phyloP scores from a whole-genome alignment of 2,888 invertebrate species.

The Halictus quadricinctus region DNA sequence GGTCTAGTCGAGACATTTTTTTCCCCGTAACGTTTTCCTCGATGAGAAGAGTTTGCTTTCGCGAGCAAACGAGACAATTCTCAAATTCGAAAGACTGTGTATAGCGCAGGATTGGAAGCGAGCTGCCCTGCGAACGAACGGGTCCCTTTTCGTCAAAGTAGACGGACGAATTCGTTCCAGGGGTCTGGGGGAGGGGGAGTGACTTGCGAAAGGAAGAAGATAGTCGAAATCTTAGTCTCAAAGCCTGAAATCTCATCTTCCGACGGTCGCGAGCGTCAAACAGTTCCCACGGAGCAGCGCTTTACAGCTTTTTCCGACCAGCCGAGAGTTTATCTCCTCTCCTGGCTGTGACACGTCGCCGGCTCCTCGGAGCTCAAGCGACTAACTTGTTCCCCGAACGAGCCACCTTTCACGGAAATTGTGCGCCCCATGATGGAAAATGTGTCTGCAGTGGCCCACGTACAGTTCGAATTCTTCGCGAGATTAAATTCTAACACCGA shows the following conservation, averaged over 20 bases:
- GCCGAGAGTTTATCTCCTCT: conserved; percentile 53
- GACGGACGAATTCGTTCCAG: conserved; percentile 29
- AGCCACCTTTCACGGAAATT: conserved; percentile 33
- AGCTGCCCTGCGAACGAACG: neutral
- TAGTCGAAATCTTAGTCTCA: conserved; percentile 54
- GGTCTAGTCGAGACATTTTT: conserved; percentile 25
- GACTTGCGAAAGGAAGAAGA: neutral
- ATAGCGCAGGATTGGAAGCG: neutral
- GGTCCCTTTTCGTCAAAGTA: neutral
- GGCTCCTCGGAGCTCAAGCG: conserved; percentile 20
- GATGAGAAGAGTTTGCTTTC: neutral
- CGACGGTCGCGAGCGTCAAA: conserved; percentile 55
- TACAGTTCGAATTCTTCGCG: conserved; percentile 22
- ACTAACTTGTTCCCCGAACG: conserved; percentile 45
- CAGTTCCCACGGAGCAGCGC: conserved; percentile 40
- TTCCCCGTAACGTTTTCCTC: neutral
- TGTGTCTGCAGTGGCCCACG: conserved; percentile 10
- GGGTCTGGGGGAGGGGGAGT: neutral
- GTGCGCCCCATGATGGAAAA: conserved; percentile 15
- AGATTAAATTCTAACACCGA: conserved; percentile 5
- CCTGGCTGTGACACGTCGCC: conserved; percentile 50
- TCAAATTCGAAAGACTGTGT: neutral
- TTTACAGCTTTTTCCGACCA: conserved; percentile 54
- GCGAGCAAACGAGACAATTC: conserved; percentile 15
- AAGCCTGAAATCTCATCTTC: conserved; percentile 70